Percentiles rank a stretch among this genome's conserved stretches.
Evolutionary conservation across 1,140 invertebrate genomes (phyloP).

Genomic region (Limonius californicus): DNA sequence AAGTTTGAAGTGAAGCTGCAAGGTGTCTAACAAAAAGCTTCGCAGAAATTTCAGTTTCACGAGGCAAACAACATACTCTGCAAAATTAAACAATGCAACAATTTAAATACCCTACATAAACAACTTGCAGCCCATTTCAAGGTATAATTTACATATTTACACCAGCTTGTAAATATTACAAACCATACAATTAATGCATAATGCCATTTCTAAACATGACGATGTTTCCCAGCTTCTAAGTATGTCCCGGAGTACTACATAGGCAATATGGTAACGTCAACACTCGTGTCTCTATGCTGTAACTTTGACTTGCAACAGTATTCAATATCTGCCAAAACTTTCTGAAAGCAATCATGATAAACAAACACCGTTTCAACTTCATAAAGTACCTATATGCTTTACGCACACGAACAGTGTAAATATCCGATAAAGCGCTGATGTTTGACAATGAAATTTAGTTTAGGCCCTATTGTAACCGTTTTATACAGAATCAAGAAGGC

Average conservation of each 20-base stretch:
- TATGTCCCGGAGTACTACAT: not conserved
- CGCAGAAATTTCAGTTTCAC: not conserved
- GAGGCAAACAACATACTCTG: not conserved
- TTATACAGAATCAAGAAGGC: too few species aligned
- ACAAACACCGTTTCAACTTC: slow-evolving; percentile 3
- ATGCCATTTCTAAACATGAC: too few species aligned
- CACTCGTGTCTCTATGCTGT: not conserved
- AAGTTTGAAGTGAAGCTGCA: not conserved
- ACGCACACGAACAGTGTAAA: slow-evolving; percentile 8
- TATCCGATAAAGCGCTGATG: slow-evolving; percentile 3
- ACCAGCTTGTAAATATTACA: not conserved
- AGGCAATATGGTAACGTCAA: too few species aligned
- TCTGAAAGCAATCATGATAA: slow-evolving; percentile 11
- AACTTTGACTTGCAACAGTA: slow-evolving; percentile 1
- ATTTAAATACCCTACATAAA: not conserved
- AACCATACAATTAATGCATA: not conserved
- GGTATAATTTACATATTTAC: not conserved
- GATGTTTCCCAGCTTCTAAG: too few species aligned
- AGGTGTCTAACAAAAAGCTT: not conserved
- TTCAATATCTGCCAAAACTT: slow-evolving; percentile 2
- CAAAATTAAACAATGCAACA: not conserved
- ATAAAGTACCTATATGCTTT: slow-evolving; percentile 1
- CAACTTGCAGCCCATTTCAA: not conserved
- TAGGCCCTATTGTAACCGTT: not conserved
- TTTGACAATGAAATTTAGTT: slow-evolving; percentile 8